A percentile compares a stretch with the other conserved stretches of the same genome.
These are phyloP conservation scores for Caenorhabditis macrosperma DNA, from an alignment of 2,888 invertebrate genomes.

Conservation along the genomic window DNA sequence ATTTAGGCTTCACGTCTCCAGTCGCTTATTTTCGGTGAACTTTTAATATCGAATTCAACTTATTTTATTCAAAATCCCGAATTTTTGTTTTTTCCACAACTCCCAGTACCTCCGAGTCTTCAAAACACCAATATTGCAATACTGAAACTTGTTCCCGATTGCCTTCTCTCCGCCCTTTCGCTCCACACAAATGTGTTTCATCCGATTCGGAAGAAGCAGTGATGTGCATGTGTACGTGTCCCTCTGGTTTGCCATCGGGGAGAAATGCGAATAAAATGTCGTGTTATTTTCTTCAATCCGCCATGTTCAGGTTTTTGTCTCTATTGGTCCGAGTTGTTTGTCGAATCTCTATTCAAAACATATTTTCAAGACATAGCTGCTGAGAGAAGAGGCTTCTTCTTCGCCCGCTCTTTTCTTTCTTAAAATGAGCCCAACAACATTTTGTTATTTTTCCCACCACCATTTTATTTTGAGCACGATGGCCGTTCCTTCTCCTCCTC, in stretches of 20 bases:
- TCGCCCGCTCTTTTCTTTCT: not conserved
- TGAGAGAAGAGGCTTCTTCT: not conserved
- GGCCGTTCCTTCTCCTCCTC: not conserved
- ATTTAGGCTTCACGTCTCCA: not conserved
- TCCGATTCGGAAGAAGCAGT: conserved; percentile 24
- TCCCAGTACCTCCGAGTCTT: no score
- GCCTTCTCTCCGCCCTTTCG: no score
- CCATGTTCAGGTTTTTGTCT: conserved; percentile 9
- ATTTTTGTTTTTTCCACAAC: no score
- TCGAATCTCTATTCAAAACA: conserved; percentile 8
- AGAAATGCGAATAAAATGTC: conserved; percentile 11
- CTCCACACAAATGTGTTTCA: not conserved
- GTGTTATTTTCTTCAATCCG: not conserved
- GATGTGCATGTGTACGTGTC: conserved; percentile 36
- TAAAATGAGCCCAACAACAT: not conserved
- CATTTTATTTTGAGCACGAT: no score
- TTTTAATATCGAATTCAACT: no score
- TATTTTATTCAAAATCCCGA: no score
- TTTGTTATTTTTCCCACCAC: not conserved
- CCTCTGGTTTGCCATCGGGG: no score
- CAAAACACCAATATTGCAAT: no score
- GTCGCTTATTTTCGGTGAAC: no score
- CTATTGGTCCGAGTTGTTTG: conserved; percentile 12
- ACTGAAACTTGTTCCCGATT: no score
- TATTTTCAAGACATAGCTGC: not conserved